Base-by-base conservation (phyloP, 2,113 vertebrate genomes). In the Carassius gibelio region DNA sequence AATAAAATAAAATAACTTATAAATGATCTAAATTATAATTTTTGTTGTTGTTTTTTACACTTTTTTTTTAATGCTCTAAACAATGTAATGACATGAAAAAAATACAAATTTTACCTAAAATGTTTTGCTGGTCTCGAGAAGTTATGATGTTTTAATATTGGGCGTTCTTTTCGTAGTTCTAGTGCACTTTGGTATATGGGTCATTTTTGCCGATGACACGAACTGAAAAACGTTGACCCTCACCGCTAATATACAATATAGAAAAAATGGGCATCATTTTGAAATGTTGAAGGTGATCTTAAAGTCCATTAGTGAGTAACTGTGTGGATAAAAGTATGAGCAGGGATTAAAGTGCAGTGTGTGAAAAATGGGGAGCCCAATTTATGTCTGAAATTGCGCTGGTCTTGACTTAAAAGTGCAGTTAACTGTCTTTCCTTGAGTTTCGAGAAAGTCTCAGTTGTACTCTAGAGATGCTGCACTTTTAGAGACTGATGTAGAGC, bases 381-480 rank as follows among this genome's bases (percentile, higher is more conserved):
- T 75, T 50, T 34, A n/a, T 68, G 64, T 50, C 45, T 26, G 11
- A 21, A 36, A 42, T 68, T 17, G 66, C 1, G 1, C 30, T 68
- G 66, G 4, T 21, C 19, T 19, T 45, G 69, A 13, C 36, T 72
- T 75, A 30, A 5, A 50, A 23, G 72, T 36, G 6, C n/a, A 75
- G 72, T 26, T 75, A 74, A 75, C 72, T 26, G 45, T 17, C 45
- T 75, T 52, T 50, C 23, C 72, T 75, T 75, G 72, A 75, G 72
- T 75, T 75, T 75, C 4, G 1, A 21, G 45, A 8, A 50, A 52
- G 72, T 30, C 42, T 75, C 45, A 75, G 30, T 75, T 75, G 72
- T 75, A 26, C 72, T 52, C 72, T 75, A 11, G 72, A 75, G 72
- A 75, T 52, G n/a, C 45, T 0, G 6, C 45, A 52, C 42, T 75